Evolutionary conservation across 2,797 vertebrate species (phyloP), one percentile per base, ranked within the genome.

Genomic region (Microcaecilia unicolor): DNA sequence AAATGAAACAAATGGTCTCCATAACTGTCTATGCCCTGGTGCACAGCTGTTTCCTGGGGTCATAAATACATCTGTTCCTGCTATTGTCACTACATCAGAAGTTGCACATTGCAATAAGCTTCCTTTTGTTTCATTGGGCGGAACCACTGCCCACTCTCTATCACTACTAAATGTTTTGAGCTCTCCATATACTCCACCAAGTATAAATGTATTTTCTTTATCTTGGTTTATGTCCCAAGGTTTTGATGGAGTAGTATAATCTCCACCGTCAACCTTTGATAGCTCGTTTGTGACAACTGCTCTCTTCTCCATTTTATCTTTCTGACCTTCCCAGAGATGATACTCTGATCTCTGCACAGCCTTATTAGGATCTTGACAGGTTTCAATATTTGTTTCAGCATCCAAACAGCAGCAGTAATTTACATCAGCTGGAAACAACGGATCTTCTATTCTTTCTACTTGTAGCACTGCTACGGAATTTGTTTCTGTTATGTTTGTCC

Each of bases 181-280:
- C 67, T 98, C 95, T 44, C 95, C 96, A 12, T 99, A 99, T 18
- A 99, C 96, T 7, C 95, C 96, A 36, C 94, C 95, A 9, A 96
- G 88, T 50, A 99, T 95, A 75, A 99, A 99, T 0, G 91, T 82
- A 40, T 67, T 91, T 53, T 94, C 91, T 61, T 84, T 90, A 45
- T 91, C 89, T 11, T 89, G 77, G 67, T 71, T 80, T 42, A 72
- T 53, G 47, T 91, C 90, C 95, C 96, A 99, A 19, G 94, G 91
- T 65, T 89, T 93, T 25, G 91, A 91, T 56, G 94, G 94, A 32
- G 93, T 93, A 31, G 87, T 97, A 36, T 99, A 99, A 70, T 99
- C 96, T 34, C 95, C 93, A 41, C 83, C 78, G 37, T 91, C 91
- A 21, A 86, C 63, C 74, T 93, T 85, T 25, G 85, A 86, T 47